Conservation (phyloP, 1,140 invertebrate species). For the Magallana angulata region DNA sequence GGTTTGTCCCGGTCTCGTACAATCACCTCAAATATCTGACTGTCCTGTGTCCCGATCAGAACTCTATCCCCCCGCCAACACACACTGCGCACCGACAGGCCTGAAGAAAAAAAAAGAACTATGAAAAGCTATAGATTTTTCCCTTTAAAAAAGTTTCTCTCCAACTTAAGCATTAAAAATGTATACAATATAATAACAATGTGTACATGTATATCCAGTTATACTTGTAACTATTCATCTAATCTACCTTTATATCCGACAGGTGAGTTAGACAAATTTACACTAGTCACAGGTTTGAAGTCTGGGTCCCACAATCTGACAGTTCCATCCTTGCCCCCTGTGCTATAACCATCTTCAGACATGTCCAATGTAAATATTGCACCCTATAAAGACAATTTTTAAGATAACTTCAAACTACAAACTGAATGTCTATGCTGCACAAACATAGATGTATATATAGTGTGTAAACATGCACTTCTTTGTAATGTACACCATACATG, state of each 20-base stretch:
- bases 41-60: conserved; percentile 77
- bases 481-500: too few relatives aligned
- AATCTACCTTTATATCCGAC: conserved; percentile 74
- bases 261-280: conserved; percentile 73
- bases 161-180: too few relatives aligned
- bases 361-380: conserved; percentile 74
- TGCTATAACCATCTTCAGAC: conserved; percentile 76
- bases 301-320: conserved; percentile 77
- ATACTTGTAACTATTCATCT: too few relatives aligned
- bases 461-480: too few relatives aligned
- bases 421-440: too few relatives aligned
- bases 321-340: conserved; percentile 78
- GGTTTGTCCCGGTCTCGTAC: conserved; percentile 71
- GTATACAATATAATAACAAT: too few relatives aligned
- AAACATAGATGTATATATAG: too few relatives aligned
- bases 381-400: conserved; percentile 63
- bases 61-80: conserved; percentile 76
- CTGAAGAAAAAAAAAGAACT: conserved; percentile 55
- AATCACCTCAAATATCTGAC: conserved; percentile 77
- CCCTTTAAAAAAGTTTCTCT: too few relatives aligned
- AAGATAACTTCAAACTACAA: too few relatives aligned
- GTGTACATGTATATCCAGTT: too few relatives aligned
- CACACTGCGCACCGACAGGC: conserved; percentile 75
- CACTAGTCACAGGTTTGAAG: conserved; percentile 74
- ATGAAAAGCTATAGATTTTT: not conserved